Evolutionary conservation across 2,888 invertebrate genomes (phyloP), one percentile per base, ranked within the genome.

Genomic region (Ethmia dodecea): DNA sequence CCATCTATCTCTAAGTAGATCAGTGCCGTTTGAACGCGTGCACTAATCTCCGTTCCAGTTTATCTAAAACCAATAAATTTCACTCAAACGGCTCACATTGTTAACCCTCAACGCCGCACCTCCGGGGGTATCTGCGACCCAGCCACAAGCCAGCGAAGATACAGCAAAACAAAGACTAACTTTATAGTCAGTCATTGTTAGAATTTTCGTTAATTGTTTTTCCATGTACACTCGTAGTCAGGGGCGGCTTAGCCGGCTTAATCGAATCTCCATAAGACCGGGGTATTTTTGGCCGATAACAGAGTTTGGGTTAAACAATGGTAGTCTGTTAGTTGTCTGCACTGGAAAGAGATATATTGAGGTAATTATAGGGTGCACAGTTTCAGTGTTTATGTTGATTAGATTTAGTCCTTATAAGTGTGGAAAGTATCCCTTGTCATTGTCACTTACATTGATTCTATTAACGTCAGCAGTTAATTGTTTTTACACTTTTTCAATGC

Each of bases 161-260:
- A 78, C 65, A 64, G 64, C 55, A 69, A n/a, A 68, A 77, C 80
- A 79, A 78, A 75, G 72, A 63, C 70, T 39, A 75, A 80, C 71
- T 79, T 76, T 77, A 76, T 66, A 73, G 63, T 68, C 60, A 60
- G 66, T 77, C 79, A 79, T 81, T 79, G 80, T 79, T 60, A 72
- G 69, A 66, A 71, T 74, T 72, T 74, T 68, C 71, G 66, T 68
- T 81, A 81, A 83, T 83, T 83, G 83, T 83, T 83, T 83, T 83
- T 81, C 83, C 79, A 67, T 83, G 81, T 81, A 70, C 63, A 60
- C 53, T 64, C 65, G 60, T 73, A 67, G 77, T 72, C 74, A 55
- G 76, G 72, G 69, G 63, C 55, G 53, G 47, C 14, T 77, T 73
- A 80, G 77, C 78, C 53, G 52, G 56, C 60, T 72, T 77, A 80